Percentiles rank a stretch among this genome's conserved stretches.
phyloP scores from a whole-genome alignment of 2,797 vertebrate species.

The Spinus olivaceus region DNA sequence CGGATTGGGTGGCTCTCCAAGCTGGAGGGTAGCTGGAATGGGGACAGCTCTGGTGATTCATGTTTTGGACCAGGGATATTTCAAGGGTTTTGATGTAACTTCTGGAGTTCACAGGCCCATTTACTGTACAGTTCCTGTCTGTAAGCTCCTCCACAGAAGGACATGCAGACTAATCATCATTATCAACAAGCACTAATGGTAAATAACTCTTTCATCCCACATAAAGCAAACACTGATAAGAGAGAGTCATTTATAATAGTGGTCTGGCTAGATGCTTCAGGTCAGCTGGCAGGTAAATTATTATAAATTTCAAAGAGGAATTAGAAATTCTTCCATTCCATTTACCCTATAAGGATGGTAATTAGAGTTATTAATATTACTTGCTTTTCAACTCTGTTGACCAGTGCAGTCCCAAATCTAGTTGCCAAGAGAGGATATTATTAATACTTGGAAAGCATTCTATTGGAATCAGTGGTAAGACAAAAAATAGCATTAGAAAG shows the following conservation, averaged over 20 bases:
- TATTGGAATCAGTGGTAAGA: not conserved
- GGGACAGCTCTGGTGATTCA: not conserved
- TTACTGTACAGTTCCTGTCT: not conserved
- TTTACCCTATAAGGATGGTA: not conserved
- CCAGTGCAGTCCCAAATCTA: not conserved
- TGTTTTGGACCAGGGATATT: not conserved
- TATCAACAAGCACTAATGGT: constrained; percentile 29
- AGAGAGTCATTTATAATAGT: not conserved
- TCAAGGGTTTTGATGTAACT: not conserved
- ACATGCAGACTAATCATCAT: not conserved
- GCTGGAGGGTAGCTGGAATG: not conserved
- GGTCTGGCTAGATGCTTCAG: not conserved
- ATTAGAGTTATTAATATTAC: constrained; percentile 51
- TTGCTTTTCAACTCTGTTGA: not conserved
- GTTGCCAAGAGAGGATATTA: not conserved
- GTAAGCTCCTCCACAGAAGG: not conserved
- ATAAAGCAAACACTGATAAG: constrained; percentile 3
- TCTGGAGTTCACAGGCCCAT: not conserved
- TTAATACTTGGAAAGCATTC: not conserved
- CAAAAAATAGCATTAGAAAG: not conserved
- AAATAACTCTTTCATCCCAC: constrained; percentile 8
- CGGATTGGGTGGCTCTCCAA: not conserved
- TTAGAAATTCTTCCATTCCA: constrained; percentile 13
- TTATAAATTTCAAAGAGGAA: constrained; percentile 48
- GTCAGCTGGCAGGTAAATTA: constrained; percentile 35